Base-by-base conservation (phyloP, 2,888 invertebrate species). In the Micoletzkya japonica region DNA sequence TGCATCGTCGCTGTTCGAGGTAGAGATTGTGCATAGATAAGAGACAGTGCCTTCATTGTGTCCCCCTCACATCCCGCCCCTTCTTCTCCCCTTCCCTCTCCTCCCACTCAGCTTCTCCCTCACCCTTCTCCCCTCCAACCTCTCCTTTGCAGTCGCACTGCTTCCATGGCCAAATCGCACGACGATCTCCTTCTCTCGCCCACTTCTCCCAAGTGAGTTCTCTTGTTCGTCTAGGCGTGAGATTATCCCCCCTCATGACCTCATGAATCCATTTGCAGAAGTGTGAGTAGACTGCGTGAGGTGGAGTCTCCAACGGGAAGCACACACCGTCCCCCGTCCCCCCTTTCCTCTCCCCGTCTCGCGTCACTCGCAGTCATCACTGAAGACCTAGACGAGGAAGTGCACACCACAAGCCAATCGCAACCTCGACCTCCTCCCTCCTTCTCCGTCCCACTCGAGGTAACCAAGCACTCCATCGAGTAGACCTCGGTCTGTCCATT, bases 331-430 rank as follows among this genome's bases (percentile, higher is more conserved):
- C 26, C 54, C 7, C 28, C 54, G 1, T 54, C 64, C 4, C 64
- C 52, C 74, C 7, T 72, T 70, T 72, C 63, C 24, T 74, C 63
- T 69, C 63, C 37, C 66, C 63, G 57, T 60, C 24, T 52, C 17
- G 30, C 71, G 50, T 67, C 76, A 1, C 63, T 79, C 14, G 79
- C 80, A 20, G 79, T 80, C 36, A 80, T 79, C 58, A 78, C 80
- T 10, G 80, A 80, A 72, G 77, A 63, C 28, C 50, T 63, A 2
- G 63, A 63, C 34, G 63, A 63, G 50, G 63, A 63, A 50, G 63
- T 49, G 32, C 50, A 39, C n/a, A 44, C 44, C n/a, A 44, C 50
- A 63, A 44, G 7, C 30, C 63, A 4, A 6, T 32, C 1, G 20
- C 28, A 4, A 44, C 44, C 44, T 44, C 44, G 10, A 14, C 10